Evolutionary conservation across 35 echinoderm and acorn worm species (phyloP), one percentile per base, ranked within the genome.

Genomic region (Diadema setosum): DNA sequence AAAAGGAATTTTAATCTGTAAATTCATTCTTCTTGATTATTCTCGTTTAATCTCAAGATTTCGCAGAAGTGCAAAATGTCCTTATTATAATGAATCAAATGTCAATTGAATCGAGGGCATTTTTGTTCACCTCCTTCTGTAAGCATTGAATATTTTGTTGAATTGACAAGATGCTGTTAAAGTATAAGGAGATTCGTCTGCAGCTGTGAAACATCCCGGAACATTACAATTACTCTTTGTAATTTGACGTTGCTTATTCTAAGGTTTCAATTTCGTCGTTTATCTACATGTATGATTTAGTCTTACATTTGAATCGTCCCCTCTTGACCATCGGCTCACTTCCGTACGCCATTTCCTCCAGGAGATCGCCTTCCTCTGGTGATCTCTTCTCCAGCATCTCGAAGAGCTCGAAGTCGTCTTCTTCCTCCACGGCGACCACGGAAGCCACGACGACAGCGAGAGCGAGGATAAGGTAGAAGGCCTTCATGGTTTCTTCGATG

Each of bases 281-380:
- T 55, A 55, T 55, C 49, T 55, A 55, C 49, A 55, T 16, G 21
- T 55, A 21, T 55, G 49, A 55, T 55, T 12, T 21, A 55, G 49
- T 55, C 67, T 73, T 73, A 73, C 67, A 73, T 30, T 33, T 73
- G 67, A 73, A 73, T 30, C 67, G 67, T 39, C 67, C 67, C 31
- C 67, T 29, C 67, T 73, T 73, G 67, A 73, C 67, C 67, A 73
- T 73, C 27, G 67, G 67, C 18, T 73, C 67, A 1, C 67, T 73
- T 26, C 67, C 67, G 67, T 37, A 73, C 17, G 39, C 11, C 27
- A 73, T 33, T 17, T 73, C 21, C 27, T 73, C 67, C 4, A 39
- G 0, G 20, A 25, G 20, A 8, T 73, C 67, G 67, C 27, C 39
- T 25, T 73, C 67, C 35, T 52, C 48, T 9, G 31, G 67, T 0